A percentile compares a stretch with the other conserved stretches of the same genome.
phyloP scores from a whole-genome alignment of 2,113 vertebrate genomes.

The Oryctolagus cuniculus region DNA sequence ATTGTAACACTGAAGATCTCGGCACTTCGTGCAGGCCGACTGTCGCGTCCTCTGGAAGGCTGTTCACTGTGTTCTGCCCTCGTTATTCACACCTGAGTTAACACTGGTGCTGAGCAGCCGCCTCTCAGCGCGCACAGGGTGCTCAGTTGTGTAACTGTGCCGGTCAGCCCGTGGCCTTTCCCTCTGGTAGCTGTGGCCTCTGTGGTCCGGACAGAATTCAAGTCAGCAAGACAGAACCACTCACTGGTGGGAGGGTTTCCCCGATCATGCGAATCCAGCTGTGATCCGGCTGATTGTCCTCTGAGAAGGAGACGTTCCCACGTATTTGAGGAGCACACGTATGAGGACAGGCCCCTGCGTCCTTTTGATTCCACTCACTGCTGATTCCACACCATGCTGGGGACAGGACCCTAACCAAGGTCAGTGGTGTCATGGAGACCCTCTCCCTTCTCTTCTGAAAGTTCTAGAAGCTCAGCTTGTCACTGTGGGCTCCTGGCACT shows the following conservation, averaged over 20 bases:
- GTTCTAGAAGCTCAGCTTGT: neutral
- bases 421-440: neutral
- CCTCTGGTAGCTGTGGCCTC: neutral
- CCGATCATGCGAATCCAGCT: neutral
- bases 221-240: too few relatives aligned
- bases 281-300: neutral
- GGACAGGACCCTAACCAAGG: neutral
- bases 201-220: neutral
- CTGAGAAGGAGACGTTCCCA: conserved; percentile 3
- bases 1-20: too few relatives aligned
- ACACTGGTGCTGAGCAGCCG: neutral
- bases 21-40: neutral
- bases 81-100: neutral
- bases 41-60: neutral
- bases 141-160: neutral
- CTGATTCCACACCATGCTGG: neutral
- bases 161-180: conserved; percentile 19
- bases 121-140: neutral
- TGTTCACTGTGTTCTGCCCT: neutral
- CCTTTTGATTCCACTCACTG: neutral
- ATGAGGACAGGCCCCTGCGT: neutral
- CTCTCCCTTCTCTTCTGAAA: neutral
- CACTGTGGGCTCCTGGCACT: neutral
- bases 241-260: neutral
- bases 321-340: neutral